Base-by-base conservation (phyloP, 2,113 vertebrate species). In the Campylomormyrus tamandua region DNA sequence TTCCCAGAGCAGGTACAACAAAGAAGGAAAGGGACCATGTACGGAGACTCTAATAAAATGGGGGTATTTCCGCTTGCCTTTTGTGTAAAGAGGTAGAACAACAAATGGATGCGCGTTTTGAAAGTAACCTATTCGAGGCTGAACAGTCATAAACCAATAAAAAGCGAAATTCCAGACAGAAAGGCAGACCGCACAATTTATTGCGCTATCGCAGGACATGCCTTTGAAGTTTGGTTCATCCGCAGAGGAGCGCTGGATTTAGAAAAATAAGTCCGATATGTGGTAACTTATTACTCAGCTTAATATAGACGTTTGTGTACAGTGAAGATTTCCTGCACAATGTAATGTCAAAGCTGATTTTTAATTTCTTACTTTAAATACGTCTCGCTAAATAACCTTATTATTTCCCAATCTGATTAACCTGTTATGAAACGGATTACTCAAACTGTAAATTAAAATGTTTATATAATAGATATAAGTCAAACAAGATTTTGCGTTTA, bases 121-220 rank as follows among this genome's bases (percentile, higher is more conserved):
- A 95, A 96, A 96, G 97, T 93, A 95, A 95, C 96, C 94, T 96
- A 96, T 97, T 96, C 97, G 97, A 95, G 95, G 95, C 94, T 97
- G 96, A 96, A 97, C 96, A 96, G 97, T 96, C 96, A 96, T 99
- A 99, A 99, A 99, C 96, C 97, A 96, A 98, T 99, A 98, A 96
- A 97, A 94, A 92, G 92, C 93, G 95, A 95, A 96, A 97, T 97
- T 96, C 96, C 97, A 97, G 97, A 97, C 97, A 96, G 96, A 96
- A 96, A 94, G 96, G 95, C 91, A 97, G 96, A 96, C 96, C 96
- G 93, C 92, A 94, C 94, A 95, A 97, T 94, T 97, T 97, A 98
- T 97, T 95, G 95, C 95, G 92, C 95, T 95, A 94, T 95, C 95
- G 96, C 93, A 94, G 94, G 94, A 93, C 93, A 94, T 93, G 96